Conservation (phyloP, 2,888 invertebrate genomes). For the Leucozona laternaria region DNA sequence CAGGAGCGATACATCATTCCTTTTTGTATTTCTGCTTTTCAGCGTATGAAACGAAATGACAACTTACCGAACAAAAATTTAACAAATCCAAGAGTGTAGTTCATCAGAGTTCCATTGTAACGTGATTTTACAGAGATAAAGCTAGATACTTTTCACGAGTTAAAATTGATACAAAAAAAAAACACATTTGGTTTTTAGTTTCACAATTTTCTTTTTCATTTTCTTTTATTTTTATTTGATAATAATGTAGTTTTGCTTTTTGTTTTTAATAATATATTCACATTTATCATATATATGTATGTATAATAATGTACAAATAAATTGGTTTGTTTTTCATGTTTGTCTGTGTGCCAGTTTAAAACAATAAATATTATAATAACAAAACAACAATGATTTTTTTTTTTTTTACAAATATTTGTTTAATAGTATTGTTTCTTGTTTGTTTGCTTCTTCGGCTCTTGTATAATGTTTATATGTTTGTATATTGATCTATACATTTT, state of each 20-base stretch:
- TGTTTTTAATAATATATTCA: constrained; percentile 66
- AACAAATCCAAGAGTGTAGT: too few relatives aligned
- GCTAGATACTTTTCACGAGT: too few relatives aligned
- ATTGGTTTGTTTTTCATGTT: constrained; percentile 51
- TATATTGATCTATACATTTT: constrained; percentile 52
- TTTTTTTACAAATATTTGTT: constrained; percentile 4
- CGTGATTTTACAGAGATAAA: too few relatives aligned
- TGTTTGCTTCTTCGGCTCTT: constrained; percentile 41
- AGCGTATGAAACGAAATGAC: too few relatives aligned
- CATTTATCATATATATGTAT: constrained; percentile 61
- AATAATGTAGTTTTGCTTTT: constrained; percentile 37
- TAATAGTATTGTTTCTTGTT: too few relatives aligned
- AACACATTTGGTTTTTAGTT: constrained; percentile 6
- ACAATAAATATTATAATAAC: constrained; percentile 56
- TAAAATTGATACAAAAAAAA: not conserved
- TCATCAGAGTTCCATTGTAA: too few relatives aligned
- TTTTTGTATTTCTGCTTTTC: too few relatives aligned
- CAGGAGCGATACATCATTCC: too few relatives aligned
- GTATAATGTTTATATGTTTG: constrained; percentile 44
- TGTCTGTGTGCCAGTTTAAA: constrained; percentile 37
- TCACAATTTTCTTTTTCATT: constrained; percentile 42
- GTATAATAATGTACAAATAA: constrained; percentile 69
- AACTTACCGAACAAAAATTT: too few relatives aligned
- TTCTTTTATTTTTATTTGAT: constrained; percentile 59
- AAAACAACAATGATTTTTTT: constrained; percentile 50